Evolutionary conservation across 2,113 vertebrate genomes (phyloP).

Genomic region (Hyperoodon ampullatus): DNA sequence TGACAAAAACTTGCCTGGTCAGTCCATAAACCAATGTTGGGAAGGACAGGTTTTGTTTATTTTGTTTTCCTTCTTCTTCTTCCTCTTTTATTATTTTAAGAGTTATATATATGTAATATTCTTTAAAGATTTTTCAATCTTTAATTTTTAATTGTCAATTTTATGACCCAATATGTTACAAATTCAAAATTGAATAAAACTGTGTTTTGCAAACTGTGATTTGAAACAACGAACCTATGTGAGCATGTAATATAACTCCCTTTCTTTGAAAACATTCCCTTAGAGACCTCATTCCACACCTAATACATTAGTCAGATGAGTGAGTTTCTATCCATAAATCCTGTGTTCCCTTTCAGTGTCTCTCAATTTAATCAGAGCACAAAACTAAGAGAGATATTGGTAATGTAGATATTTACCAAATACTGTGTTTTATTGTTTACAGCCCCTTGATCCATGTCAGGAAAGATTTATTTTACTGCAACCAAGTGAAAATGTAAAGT

Average conservation of each 20-base stretch:
- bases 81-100: not conserved
- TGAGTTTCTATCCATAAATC: slow-evolving; percentile 33
- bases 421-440: slow-evolving; percentile 56
- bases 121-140: not conserved
- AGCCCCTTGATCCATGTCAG: not conserved
- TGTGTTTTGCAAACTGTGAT: not conserved
- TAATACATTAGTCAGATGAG: not conserved
- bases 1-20: not conserved
- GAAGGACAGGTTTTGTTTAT: not conserved
- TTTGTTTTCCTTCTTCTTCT: not conserved
- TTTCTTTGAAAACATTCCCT: not conserved
- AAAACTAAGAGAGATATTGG: not conserved
- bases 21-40: not conserved
- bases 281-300: not conserved
- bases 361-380: not conserved
- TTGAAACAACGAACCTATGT: not conserved
- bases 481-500: slow-evolving; percentile 25
- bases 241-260: not conserved
- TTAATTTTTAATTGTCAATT: not conserved
- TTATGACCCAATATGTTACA: not conserved
- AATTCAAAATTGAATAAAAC: not conserved
- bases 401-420: slow-evolving; percentile 69
- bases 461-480: slow-evolving; percentile 57
- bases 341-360: slow-evolving; percentile 10
- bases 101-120: not conserved